A percentile compares a stretch with the other conserved stretches of the same genome.
phyloP scores from a whole-genome alignment of 2,113 vertebrate genomes.

The Ophthalmolycus amberensis region DNA sequence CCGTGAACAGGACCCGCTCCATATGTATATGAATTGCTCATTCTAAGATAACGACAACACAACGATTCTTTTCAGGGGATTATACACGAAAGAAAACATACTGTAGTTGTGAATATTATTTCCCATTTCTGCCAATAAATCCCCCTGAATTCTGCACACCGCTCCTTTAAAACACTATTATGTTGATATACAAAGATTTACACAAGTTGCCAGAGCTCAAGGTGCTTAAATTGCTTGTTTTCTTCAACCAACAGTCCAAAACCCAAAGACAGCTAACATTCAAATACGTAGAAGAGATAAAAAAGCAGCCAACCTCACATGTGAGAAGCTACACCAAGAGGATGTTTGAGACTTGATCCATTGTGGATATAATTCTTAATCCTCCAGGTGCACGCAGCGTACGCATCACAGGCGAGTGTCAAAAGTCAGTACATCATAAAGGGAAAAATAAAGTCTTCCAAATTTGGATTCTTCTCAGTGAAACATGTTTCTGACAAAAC shows the following conservation, averaged over 20 bases:
- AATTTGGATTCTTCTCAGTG: background rate
- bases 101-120: background rate
- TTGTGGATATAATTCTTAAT: background rate
- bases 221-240: too few relatives aligned
- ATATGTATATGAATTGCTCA: too few relatives aligned
- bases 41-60: too few relatives aligned
- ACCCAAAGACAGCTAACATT: background rate
- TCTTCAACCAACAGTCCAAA: too few relatives aligned
- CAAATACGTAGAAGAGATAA: background rate
- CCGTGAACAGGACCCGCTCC: too few relatives aligned
- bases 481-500: background rate
- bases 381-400: background rate
- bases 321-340: too few relatives aligned
- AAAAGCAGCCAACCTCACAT: background rate
- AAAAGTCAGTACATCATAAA: background rate
- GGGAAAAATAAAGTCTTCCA: background rate
- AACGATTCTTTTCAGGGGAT: too few relatives aligned
- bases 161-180: too few relatives aligned
- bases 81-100: too few relatives aligned
- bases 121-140: too few relatives aligned
- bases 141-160: too few relatives aligned
- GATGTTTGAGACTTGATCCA: background rate
- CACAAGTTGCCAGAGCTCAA: too few relatives aligned
- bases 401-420: background rate
- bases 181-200: background rate